Percentiles rank a stretch among this genome's conserved stretches.
Evolutionary conservation across 1,140 invertebrate species (phyloP).

Genomic region (Helicoverpa armigera): DNA sequence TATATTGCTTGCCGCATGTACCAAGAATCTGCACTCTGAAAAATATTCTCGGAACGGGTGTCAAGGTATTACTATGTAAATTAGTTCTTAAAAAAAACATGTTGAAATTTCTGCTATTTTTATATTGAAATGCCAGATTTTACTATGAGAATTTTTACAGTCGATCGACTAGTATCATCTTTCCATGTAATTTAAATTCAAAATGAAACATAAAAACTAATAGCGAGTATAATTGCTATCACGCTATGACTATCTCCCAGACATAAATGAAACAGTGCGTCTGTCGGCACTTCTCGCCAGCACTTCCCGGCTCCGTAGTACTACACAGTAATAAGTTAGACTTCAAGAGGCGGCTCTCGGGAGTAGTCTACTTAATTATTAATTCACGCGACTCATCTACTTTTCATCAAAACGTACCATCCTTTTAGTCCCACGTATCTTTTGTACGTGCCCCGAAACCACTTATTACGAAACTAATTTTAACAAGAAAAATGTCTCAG

Average conservation of each 20-base stretch:
- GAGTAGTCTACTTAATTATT: conserved; percentile 35
- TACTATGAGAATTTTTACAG: too few relatives aligned
- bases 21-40: conserved; percentile 5
- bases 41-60: not conserved
- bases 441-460: not conserved
- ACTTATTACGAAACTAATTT: conserved; percentile 24
- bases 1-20: conserved; percentile 1
- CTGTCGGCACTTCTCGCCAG: not conserved
- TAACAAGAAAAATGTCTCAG: conserved; percentile 14
- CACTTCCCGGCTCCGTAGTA: not conserved
- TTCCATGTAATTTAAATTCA: too few relatives aligned
- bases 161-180: too few relatives aligned
- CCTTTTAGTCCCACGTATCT: conserved; percentile 7
- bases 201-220: not conserved
- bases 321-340: conserved; percentile 6
- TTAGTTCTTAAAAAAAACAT: too few relatives aligned
- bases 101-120: too few relatives aligned
- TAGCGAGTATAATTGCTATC: not conserved
- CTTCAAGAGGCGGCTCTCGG: not conserved
- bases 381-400: conserved; percentile 32
- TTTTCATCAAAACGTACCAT: conserved; percentile 41
- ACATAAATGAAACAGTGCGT: not conserved
- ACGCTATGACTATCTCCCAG: not conserved
- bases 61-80: too few relatives aligned
- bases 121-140: too few relatives aligned